These are phyloP conservation scores for Drosophila demipolita DNA, from an alignment of 2,888 invertebrate species.

Conservation along the genomic window DNA sequence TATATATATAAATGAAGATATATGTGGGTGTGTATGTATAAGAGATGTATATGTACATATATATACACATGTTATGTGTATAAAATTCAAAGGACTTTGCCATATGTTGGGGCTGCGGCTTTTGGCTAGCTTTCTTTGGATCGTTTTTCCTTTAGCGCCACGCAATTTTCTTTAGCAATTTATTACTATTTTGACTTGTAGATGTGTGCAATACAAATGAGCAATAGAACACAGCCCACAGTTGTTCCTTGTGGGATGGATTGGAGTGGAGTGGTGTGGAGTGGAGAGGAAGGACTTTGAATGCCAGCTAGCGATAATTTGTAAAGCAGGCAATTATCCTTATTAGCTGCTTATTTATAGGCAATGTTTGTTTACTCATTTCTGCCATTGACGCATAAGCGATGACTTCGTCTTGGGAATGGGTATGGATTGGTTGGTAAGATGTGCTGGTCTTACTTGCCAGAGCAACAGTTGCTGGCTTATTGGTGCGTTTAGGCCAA, in stretches of 20 bases:
- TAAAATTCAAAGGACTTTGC: conserved; percentile 65
- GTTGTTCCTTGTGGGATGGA: background rate
- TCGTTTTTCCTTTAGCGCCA: conserved; percentile 54
- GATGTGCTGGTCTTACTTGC: conserved; percentile 13
- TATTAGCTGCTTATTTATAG: conserved; percentile 80
- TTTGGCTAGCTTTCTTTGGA: conserved; percentile 29
- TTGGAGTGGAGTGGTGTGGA: background rate
- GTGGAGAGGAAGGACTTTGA: conserved; percentile 6
- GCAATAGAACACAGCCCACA: background rate
- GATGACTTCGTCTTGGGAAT: conserved; percentile 34
- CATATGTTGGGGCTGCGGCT: conserved; percentile 59
- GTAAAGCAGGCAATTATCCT: conserved; percentile 80
- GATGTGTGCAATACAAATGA: conserved; percentile 43
- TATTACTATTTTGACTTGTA: conserved; percentile 77
- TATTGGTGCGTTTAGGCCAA: conserved; percentile 10
- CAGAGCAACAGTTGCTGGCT: conserved; percentile 33
- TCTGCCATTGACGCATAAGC: conserved; percentile 59
- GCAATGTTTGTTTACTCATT: conserved; percentile 71
- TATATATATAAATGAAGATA: conserved; percentile 20
- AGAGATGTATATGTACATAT: conserved; percentile 4
- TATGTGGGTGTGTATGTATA: conserved; percentile 5
- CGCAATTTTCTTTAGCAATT: conserved; percentile 72
- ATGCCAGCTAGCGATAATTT: conserved; percentile 61
- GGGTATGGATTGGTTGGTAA: background rate
- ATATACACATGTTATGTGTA: conserved; percentile 19